phyloP scores from a whole-genome alignment of 1,140 invertebrate species.

The Pygmarrhopalites habei region DNA sequence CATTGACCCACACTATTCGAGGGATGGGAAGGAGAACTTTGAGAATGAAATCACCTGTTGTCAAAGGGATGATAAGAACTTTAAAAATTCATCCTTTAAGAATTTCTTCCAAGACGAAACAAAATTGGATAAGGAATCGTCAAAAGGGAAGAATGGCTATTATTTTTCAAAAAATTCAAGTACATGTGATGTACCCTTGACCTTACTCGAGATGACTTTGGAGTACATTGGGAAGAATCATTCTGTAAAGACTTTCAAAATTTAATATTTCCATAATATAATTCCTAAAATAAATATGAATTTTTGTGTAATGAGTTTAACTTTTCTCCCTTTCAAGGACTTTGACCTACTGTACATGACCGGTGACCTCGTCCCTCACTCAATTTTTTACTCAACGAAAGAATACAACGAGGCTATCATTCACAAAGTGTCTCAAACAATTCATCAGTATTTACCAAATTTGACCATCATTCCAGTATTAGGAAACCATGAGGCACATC shows the following conservation, averaged over 20 bases:
- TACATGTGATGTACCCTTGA: conserved; percentile 62
- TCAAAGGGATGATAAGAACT: no score
- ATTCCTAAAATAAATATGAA: conserved; percentile 46
- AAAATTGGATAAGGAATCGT: conserved; percentile 37
- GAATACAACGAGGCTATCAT: conserved; percentile 58
- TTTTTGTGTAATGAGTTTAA: conserved; percentile 12
- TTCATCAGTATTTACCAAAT: conserved; percentile 56
- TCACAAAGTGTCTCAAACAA: conserved; percentile 49
- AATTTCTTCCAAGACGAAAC: neutral
- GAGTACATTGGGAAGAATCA: conserved; percentile 41
- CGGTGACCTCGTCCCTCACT: conserved; percentile 75
- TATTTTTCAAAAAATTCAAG: conserved; percentile 71
- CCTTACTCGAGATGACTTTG: conserved; percentile 54
- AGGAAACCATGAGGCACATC: conserved; percentile 85
- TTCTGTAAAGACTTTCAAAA: neutral
- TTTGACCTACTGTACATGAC: conserved; percentile 73
- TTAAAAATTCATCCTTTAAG: no score
- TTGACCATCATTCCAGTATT: conserved; percentile 62
- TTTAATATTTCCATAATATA: no score
- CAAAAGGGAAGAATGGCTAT: conserved; percentile 51
- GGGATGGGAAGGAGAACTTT: conserved; percentile 59
- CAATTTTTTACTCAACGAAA: conserved; percentile 68
- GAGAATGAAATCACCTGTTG: conserved; percentile 33
- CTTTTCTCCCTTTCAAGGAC: conserved; percentile 48
- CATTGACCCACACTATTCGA: conserved; percentile 63